Percentiles rank a stretch among this genome's conserved stretches.
Evolutionary conservation across 2,888 invertebrate genomes (phyloP).

Genomic region (Stenurella melanura): DNA sequence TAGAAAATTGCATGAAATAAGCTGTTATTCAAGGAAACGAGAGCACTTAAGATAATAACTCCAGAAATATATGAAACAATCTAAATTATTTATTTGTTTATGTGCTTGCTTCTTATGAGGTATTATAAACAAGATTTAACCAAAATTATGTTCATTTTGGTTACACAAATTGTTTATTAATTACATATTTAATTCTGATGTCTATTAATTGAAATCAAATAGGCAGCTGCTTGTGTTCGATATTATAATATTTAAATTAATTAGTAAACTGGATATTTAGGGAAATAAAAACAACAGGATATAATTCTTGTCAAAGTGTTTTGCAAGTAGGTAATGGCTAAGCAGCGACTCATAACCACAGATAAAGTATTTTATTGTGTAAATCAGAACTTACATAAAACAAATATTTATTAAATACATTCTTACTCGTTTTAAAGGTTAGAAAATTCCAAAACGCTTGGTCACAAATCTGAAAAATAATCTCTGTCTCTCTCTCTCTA

Average conservation of each 20-base stretch:
- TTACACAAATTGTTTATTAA: background rate
- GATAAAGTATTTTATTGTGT: too few relatives aligned
- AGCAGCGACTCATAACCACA: too few relatives aligned
- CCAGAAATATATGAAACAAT: background rate
- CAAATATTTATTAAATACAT: too few relatives aligned
- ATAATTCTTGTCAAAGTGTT: background rate
- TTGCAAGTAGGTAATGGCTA: background rate
- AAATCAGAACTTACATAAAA: too few relatives aligned
- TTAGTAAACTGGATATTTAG: background rate
- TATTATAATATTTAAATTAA: background rate
- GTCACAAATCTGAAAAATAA: too few relatives aligned
- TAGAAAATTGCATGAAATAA: background rate
- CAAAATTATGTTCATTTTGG: background rate
- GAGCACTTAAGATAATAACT: background rate
- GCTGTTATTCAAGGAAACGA: background rate
- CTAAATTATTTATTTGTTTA: background rate
- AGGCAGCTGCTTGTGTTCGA: background rate
- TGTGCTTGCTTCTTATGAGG: background rate
- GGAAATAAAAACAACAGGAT: background rate
- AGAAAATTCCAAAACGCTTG: too few relatives aligned
- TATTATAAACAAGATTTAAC: background rate
- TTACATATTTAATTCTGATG: background rate
- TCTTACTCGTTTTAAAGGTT: too few relatives aligned
- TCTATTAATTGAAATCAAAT: background rate
- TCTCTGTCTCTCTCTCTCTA: too few relatives aligned